Evolutionary conservation across 2,888 invertebrate species (phyloP), one percentile per base, ranked within the genome.

Genomic region (Drosophila lutescens): DNA sequence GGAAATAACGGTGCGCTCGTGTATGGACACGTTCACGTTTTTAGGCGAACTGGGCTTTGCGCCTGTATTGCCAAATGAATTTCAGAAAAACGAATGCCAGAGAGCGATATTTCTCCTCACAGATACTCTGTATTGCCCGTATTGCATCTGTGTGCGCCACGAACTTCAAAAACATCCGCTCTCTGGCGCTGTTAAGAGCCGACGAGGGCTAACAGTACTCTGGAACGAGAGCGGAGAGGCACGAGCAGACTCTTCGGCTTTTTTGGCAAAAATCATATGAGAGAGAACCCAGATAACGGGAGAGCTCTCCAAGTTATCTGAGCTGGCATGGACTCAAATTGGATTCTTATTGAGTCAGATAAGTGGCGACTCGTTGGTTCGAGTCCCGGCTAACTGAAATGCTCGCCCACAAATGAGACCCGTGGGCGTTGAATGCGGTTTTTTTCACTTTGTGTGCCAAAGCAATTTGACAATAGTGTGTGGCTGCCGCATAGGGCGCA

Each of bases 301-400:
- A 9, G 54, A 4, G 12, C 13, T 34, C 4, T 12, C 38, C 1
- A 9, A 26, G 40, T 46, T 55, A 49, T 49, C 70, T 43, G 30
- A 20, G 46, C 49, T 40, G 15, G 67, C 60, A 10, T 8, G 10
- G 17, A 76, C 68, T 78, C 86, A 56, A 74, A 50, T 73, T 86
- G 76, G 83, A 79, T 34, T 78, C 88, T 71, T 86, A 67, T 76
- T 86, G 83, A 86, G 86, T 62, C 51, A 79, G 86, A 79, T 88
- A 65, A 44, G 2, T 0, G 12, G 32, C 12, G 17, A 7, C 17
- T 34, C 12, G 2, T 7, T 34, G 65, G 86, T 86, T 82, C 2
- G 76, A 30, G 71, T 74, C 88, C 56, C 36, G 56, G 15, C 74
- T 83, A 79, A 57, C n/a, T 9, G 10, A 13, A 13, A 3, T 1